These are phyloP conservation scores for Sebastes nivosus DNA, from an alignment of 2,797 vertebrate species.

Conservation along the genomic window DNA sequence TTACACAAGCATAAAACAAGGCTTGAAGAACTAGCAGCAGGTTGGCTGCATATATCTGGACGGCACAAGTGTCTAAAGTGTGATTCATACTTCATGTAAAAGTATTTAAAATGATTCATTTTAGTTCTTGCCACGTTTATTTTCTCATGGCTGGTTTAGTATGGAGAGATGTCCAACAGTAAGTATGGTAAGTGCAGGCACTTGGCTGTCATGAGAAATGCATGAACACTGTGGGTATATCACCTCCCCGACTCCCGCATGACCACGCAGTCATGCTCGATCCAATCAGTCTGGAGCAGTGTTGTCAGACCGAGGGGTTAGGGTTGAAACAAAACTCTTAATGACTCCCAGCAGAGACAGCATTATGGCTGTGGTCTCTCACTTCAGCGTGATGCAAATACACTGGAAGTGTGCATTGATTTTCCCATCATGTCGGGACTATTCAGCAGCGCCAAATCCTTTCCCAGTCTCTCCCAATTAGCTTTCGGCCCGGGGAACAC, in stretches of 20 bases:
- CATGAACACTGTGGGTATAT: background rate
- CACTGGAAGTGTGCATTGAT: slow-evolving; percentile 78
- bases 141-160: background rate
- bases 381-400: slow-evolving; percentile 65
- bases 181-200: background rate
- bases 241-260: background rate
- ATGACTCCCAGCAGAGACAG: slow-evolving; percentile 65
- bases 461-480: slow-evolving; percentile 84
- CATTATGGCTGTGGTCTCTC: slow-evolving; percentile 60
- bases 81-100: background rate
- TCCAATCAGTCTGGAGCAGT: slow-evolving; percentile 27
- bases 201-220: slow-evolving; percentile 32
- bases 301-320: slow-evolving; percentile 54
- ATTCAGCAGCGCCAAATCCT: slow-evolving; percentile 75
- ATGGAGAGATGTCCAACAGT: background rate
- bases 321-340: slow-evolving; percentile 65
- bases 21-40: background rate
- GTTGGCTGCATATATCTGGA: background rate
- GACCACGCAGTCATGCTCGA: background rate
- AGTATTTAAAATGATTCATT: background rate
- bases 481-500: slow-evolving; percentile 77
- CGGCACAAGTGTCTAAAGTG: background rate
- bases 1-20: background rate
- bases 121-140: background rate
- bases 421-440: slow-evolving; percentile 79